phyloP scores from a whole-genome alignment of 1,140 invertebrate species.

The Drosophila elegans region DNA sequence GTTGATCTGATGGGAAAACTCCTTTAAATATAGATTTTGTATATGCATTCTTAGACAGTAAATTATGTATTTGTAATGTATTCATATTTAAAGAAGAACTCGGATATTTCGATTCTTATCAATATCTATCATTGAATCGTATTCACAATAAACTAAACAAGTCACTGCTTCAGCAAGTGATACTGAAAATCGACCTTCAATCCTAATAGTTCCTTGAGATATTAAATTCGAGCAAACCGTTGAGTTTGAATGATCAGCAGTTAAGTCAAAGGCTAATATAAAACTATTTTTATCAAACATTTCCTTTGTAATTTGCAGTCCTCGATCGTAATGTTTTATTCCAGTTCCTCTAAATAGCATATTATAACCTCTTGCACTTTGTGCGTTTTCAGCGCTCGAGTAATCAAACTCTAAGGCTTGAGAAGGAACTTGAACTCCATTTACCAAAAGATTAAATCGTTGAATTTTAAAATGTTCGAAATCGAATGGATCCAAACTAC shows the following conservation, averaged over 20 bases:
- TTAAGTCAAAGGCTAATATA: conserved; percentile 10
- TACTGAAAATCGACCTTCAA: neutral
- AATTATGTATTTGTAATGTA: neutral
- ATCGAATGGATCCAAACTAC: neutral
- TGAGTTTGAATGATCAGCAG: conserved; percentile 2
- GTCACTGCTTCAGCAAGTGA: neutral
- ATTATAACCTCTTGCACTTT: conserved; percentile 2
- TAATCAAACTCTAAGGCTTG: neutral
- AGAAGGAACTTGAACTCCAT: conserved; percentile 7
- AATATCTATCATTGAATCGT: conserved; percentile 4
- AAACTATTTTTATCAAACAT: conserved; percentile 8
- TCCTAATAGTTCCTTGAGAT: neutral
- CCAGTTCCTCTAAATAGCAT: conserved; percentile 1
- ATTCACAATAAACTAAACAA: neutral
- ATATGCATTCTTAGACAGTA: neutral
- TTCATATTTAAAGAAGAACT: conserved; percentile 1
- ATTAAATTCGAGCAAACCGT: conserved; percentile 1
- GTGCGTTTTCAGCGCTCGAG: neutral
- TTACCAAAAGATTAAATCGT: conserved; percentile 3
- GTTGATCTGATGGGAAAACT: neutral
- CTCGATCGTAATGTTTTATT: conserved; percentile 14
- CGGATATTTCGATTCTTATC: conserved; percentile 2
- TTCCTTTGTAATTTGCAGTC: conserved; percentile 7
- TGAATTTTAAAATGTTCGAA: conserved; percentile 8
- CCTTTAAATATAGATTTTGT: neutral